These are phyloP conservation scores for Oryzias javanicus DNA, from an alignment of 2,113 vertebrate genomes.

Conservation along the genomic window DNA sequence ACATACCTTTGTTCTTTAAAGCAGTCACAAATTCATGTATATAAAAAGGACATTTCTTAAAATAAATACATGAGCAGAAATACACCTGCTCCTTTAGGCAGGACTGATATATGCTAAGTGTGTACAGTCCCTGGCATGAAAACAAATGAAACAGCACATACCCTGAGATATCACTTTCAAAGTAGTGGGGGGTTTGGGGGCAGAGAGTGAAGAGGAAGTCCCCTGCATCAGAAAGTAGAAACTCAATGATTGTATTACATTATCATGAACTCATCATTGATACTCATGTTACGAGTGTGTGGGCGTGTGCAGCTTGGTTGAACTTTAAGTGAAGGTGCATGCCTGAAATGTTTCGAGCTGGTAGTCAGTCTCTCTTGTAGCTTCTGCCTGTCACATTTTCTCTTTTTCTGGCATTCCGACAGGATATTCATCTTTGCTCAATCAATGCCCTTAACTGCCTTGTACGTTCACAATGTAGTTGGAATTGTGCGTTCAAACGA, in stretches of 20 bases:
- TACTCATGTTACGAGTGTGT: constrained; percentile 19
- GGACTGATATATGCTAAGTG: constrained; percentile 4
- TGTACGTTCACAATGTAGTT: too few species aligned
- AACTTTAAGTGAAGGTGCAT: constrained; percentile 58
- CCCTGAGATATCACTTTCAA: constrained; percentile 48
- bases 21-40: too few species aligned
- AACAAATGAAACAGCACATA: constrained; percentile 39
- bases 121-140: constrained; percentile 29
- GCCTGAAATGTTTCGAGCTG: constrained; percentile 53
- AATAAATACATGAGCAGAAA: not conserved
- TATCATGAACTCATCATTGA: constrained; percentile 37
- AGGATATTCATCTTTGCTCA: constrained; percentile 8
- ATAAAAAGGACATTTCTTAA: too few species aligned
- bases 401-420: not conserved
- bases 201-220: constrained; percentile 34
- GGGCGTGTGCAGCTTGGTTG: constrained; percentile 33
- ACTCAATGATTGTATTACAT: constrained; percentile 47
- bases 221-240: constrained; percentile 47
- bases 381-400: constrained; percentile 13
- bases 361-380: constrained; percentile 46
- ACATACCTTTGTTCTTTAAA: too few species aligned
- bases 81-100: not conserved
- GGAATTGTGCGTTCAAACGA: too few species aligned
- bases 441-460: constrained; percentile 12
- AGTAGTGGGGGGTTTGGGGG: constrained; percentile 11